phyloP scores from a whole-genome alignment of 2,113 vertebrate genomes.

The Macrotis lagotis region DNA sequence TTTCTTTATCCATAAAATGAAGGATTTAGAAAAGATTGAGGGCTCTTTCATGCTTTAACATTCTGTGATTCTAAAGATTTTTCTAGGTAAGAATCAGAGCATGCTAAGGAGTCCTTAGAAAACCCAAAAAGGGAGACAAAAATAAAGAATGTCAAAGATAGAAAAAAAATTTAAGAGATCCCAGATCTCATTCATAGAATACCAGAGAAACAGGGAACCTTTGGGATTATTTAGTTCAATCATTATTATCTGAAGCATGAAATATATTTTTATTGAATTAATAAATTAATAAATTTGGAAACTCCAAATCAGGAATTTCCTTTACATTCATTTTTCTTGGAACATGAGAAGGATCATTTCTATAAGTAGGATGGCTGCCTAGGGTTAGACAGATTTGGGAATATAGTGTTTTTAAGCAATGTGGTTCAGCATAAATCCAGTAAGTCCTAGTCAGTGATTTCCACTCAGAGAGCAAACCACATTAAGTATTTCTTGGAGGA shows the following conservation, averaged over 20 bases:
- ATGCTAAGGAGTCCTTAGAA: background rate
- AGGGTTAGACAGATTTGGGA: background rate
- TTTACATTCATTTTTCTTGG: background rate
- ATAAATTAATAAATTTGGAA: background rate
- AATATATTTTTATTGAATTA: background rate
- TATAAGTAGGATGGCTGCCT: background rate
- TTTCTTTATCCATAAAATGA: background rate
- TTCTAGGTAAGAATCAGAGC: background rate
- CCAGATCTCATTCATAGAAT: background rate
- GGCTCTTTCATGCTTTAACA: background rate
- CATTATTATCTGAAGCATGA: background rate
- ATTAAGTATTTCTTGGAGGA: background rate
- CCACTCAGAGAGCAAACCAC: background rate
- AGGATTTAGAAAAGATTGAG: background rate
- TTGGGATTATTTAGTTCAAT: background rate
- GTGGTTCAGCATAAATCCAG: background rate
- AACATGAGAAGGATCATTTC: background rate
- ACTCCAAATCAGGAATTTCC: background rate
- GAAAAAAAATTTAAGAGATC: background rate
- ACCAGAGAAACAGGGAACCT: background rate
- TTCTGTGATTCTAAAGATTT: background rate
- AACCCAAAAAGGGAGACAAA: background rate
- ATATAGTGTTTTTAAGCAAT: background rate
- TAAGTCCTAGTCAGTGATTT: background rate
- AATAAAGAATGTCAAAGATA: background rate